phyloP scores from a whole-genome alignment of 2,113 vertebrate genomes.

The Mus pahari region DNA sequence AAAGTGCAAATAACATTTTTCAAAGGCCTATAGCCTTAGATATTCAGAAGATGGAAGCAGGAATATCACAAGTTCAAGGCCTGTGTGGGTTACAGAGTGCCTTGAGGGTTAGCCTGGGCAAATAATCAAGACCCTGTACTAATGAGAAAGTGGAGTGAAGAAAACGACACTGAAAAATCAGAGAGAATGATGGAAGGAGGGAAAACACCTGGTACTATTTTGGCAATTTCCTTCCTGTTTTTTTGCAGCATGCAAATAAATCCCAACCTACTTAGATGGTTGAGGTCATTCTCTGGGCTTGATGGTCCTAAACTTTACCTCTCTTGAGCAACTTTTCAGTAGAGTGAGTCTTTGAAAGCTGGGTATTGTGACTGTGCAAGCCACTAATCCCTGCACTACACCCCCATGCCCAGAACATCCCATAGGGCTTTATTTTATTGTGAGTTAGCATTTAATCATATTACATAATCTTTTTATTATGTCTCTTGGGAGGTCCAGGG shows the following conservation, averaged over 20 bases:
- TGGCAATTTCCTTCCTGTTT: neutral
- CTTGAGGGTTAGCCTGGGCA: neutral
- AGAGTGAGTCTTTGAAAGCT: neutral
- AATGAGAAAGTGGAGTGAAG: neutral
- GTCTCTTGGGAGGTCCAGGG: constrained; percentile 6
- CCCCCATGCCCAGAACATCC: neutral
- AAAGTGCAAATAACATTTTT: neutral
- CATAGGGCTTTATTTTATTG: neutral
- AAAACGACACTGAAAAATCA: constrained; percentile 1
- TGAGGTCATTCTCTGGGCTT: neutral
- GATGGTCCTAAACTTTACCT: neutral
- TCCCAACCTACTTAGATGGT: neutral
- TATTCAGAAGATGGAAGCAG: neutral
- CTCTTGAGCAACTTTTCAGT: neutral
- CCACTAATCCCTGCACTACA: neutral
- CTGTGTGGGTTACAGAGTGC: neutral
- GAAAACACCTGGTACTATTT: neutral
- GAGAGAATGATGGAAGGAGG: neutral
- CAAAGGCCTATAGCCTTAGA: neutral
- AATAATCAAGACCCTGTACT: neutral
- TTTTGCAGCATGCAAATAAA: constrained; percentile 34
- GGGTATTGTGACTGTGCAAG: neutral
- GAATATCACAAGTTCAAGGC: neutral
- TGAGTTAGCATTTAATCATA: constrained; percentile 17
- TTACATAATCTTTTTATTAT: neutral